Base-by-base conservation (phyloP, 2,888 invertebrate species). In the Sepiola atlantica region DNA sequence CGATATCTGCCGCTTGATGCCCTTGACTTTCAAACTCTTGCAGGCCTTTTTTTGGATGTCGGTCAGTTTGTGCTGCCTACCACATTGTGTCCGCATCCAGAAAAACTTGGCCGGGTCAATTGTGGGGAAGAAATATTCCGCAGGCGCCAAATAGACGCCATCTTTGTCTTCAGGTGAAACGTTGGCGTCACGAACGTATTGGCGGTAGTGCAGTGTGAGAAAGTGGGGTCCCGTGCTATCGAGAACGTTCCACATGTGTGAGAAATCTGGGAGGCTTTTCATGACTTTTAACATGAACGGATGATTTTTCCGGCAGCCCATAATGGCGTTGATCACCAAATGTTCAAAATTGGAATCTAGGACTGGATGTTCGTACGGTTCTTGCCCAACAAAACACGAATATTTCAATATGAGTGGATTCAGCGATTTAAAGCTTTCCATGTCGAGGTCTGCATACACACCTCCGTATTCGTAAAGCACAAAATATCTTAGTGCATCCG, bases 381-480 rank as follows among this genome's bases (percentile, higher is more conserved):
- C 97, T 94, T 97, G 96, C 18, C 96, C 96, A 57, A 97, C 93
- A 94, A 96, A 96, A 95, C 97, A 96, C 0, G 95, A 94, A 95
- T 96, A 96, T 94, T 96, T 96, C 45, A 94, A 94, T 21, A 95
- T 93, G 35, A 96, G 94, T 1, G 96, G 96, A 93, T 96, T 96
- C 21, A 97, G 90, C 20, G 96, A 95, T 94, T 95, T 95, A 18
- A 97, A 95, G 94, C 96, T 96, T 94, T 97, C 97, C 95, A 97
- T 95, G 94, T 97, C 97, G 95, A 97, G 95, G 94, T 97, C 97
- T 0, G 96, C 96, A 95, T 97, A 97, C 0, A 97, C 95, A 12
- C 97, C 97, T 45, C 97, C 97, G 95, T 96, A 97, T 93, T 97
- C 96, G 94, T 97, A 96, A 95, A 97, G 95, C 35, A 97, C 95